Evolutionary conservation across 2,113 vertebrate species (phyloP).

Genomic region (Thalassarche chlororhynchos): DNA sequence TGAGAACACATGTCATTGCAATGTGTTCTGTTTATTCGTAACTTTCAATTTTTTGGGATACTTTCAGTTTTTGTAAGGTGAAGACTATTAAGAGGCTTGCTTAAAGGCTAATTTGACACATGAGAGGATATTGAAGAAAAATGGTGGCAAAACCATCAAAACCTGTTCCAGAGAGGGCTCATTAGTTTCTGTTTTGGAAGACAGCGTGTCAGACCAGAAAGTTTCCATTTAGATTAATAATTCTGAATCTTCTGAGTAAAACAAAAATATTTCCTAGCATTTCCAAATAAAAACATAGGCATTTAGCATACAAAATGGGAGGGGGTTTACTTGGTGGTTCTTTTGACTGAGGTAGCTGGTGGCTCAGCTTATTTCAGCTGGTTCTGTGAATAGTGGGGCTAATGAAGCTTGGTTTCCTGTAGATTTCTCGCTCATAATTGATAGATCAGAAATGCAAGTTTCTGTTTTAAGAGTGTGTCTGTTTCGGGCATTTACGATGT

Average conservation of each 20-base stretch:
- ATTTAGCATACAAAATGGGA: not conserved
- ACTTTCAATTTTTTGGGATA: not conserved
- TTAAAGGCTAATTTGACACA: not conserved
- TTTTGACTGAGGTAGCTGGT: not conserved
- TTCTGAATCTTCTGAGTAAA: not conserved
- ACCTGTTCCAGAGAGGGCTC: not conserved
- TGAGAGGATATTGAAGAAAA: not conserved
- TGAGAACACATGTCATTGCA: not conserved
- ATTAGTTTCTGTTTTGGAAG: not conserved
- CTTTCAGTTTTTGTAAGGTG: not conserved
- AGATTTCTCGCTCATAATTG: not conserved
- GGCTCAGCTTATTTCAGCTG: not conserved
- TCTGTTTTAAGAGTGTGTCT: not conserved
- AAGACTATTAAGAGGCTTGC: not conserved
- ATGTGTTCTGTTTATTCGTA: not conserved
- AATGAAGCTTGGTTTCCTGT: not conserved
- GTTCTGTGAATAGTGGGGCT: not conserved
- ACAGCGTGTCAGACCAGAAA: not conserved
- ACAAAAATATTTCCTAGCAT: not conserved
- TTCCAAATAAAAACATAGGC: not conserved
- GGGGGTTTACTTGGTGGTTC: not conserved
- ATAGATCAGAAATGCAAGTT: not conserved
- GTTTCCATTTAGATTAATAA: not conserved
- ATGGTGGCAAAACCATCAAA: not conserved
- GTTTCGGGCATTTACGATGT: not conserved